These are phyloP conservation scores for Zygothrica quintamaculata DNA, from an alignment of 2,888 invertebrate genomes.

Conservation along the genomic window DNA sequence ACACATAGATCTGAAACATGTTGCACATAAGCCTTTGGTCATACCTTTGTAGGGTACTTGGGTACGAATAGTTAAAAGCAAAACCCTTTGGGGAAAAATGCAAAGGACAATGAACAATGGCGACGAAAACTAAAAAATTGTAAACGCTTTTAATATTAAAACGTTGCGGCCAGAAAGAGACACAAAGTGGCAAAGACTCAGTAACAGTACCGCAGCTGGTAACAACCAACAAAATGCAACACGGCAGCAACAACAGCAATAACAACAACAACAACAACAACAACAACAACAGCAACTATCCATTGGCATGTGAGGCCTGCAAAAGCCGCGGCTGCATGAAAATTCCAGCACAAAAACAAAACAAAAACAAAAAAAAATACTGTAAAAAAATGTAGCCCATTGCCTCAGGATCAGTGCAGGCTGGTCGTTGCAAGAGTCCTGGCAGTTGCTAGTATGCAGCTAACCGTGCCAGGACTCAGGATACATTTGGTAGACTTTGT, in stretches of 20 bases:
- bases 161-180: constrained; percentile 54
- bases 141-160: constrained; percentile 80
- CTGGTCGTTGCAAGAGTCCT: constrained; percentile 18
- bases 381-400: constrained; percentile 2
- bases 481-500: constrained; percentile 41
- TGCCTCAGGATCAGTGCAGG: constrained; percentile 21
- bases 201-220: constrained; percentile 21
- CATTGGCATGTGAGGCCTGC: constrained; percentile 54
- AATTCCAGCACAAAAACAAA: constrained; percentile 33
- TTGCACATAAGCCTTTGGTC: neutral
- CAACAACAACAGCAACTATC: constrained; percentile 11
- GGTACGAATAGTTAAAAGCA: constrained; percentile 18
- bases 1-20: too few relatives aligned
- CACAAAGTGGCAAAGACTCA: constrained; percentile 30
- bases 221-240: constrained; percentile 63
- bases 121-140: constrained; percentile 65
- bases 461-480: constrained; percentile 4
- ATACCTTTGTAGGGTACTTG: constrained; percentile 15
- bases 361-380: constrained; percentile 12
- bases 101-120: constrained; percentile 55
- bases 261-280: constrained; percentile 38
- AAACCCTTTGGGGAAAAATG: constrained; percentile 9
- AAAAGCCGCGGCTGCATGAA: constrained; percentile 52
- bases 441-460: constrained; percentile 15
- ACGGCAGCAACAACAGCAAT: constrained; percentile 51